Evolutionary conservation across 2,113 vertebrate genomes (phyloP).

Genomic region (Crypturellus undulatus): DNA sequence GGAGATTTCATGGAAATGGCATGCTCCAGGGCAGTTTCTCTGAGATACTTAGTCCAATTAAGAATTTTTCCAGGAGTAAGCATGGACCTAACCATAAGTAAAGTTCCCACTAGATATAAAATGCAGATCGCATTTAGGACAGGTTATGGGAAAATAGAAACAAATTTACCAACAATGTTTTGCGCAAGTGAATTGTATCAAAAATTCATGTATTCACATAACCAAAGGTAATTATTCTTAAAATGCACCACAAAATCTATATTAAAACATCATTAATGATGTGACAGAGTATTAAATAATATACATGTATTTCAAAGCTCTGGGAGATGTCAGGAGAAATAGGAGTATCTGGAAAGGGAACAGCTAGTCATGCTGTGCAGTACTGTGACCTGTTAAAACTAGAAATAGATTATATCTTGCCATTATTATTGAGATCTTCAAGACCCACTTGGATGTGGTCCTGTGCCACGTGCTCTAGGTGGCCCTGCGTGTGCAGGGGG

Average conservation of each 20-base stretch:
- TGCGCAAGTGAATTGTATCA: neutral
- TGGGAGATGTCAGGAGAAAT: neutral
- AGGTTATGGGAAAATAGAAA: neutral
- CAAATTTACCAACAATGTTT: neutral
- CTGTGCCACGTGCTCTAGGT: no score
- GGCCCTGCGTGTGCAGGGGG: no score
- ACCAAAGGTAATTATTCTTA: neutral
- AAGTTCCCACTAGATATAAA: neutral
- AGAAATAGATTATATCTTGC: neutral
- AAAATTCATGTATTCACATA: neutral
- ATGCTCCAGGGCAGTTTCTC: neutral
- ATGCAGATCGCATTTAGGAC: neutral
- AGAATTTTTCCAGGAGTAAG: neutral
- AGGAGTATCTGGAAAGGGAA: neutral
- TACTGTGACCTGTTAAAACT: neutral
- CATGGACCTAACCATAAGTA: neutral
- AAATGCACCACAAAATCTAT: neutral
- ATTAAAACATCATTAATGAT: neutral
- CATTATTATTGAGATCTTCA: neutral
- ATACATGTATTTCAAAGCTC: neutral
- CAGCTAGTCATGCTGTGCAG: neutral
- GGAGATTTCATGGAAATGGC: neutral
- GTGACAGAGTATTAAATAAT: neutral
- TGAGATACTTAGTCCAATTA: neutral
- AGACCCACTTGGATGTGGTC: no score